Conservation (phyloP, 1,140 invertebrate species). For the Philopotamus ludificatus region DNA sequence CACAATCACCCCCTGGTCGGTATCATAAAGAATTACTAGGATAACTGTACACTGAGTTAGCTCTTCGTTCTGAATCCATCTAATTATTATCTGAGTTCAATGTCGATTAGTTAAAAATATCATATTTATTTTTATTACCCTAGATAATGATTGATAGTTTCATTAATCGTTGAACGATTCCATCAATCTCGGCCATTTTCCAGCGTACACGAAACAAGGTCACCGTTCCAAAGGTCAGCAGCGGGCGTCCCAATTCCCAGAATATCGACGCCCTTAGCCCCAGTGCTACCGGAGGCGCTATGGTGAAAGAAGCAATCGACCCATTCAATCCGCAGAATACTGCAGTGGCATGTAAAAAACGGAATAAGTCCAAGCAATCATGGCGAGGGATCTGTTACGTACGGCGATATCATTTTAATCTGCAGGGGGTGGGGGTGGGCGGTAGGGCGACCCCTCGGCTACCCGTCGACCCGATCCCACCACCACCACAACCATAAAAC, state of each 20-base stretch:
- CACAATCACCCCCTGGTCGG: too few species aligned
- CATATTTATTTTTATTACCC: too few species aligned
- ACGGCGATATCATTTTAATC: constrained; percentile 36
- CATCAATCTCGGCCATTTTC: background rate
- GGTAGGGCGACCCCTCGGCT: background rate
- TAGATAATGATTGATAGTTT: too few species aligned
- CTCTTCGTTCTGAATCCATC: too few species aligned
- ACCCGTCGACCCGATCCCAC: background rate
- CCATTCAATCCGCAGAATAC: constrained; percentile 12
- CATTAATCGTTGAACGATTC: too few species aligned
- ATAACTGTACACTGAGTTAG: too few species aligned
- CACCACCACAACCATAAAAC: background rate
- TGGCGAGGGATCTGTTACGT: constrained; percentile 29
- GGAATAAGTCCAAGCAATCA: constrained; percentile 33
- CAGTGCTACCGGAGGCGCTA: background rate
- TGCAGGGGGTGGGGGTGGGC: constrained; percentile 5
- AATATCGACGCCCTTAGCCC: too few species aligned
- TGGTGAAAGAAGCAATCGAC: constrained; percentile 16
- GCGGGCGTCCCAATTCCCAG: too few species aligned
- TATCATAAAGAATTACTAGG: too few species aligned
- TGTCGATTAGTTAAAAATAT: too few species aligned
- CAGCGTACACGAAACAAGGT: background rate
- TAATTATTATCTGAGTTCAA: too few species aligned
- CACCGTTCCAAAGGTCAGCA: too few species aligned
- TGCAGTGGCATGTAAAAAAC: constrained; percentile 31